A percentile compares a stretch with the other conserved stretches of the same genome.
Evolutionary conservation across 1,140 invertebrate species (phyloP).

Genomic region (Eulimnadia texana): DNA sequence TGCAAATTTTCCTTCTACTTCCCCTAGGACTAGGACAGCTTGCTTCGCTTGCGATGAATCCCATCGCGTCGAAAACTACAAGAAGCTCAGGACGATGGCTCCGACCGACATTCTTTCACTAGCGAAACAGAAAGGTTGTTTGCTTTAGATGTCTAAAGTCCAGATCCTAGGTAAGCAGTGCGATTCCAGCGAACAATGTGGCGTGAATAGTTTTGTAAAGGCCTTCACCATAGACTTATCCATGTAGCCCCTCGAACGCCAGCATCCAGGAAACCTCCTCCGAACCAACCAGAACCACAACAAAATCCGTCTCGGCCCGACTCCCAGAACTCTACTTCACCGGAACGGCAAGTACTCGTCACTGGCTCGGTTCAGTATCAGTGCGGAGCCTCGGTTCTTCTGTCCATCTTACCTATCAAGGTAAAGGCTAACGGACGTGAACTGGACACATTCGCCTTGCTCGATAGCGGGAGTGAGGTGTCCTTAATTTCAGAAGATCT

Average conservation of each 20-base stretch:
- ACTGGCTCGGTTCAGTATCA: not conserved
- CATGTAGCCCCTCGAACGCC: not conserved
- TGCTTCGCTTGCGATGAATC: not conserved
- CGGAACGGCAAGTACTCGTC: not conserved
- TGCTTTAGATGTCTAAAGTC: not conserved
- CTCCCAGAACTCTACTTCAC: not conserved
- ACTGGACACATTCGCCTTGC: not conserved
- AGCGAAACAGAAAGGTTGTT: not conserved
- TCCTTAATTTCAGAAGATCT: not conserved
- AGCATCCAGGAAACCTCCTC: not conserved
- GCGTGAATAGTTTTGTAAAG: not conserved
- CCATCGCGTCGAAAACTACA: not conserved
- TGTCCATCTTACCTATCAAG: not conserved
- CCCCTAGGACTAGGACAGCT: not conserved
- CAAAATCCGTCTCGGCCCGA: not conserved
- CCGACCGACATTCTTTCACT: not conserved
- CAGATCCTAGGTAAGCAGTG: not conserved
- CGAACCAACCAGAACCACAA: not conserved
- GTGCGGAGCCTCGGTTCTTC: not conserved
- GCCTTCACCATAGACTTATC: not conserved
- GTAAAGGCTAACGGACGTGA: not conserved
- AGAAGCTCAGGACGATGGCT: constrained; percentile 1
- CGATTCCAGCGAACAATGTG: not conserved
- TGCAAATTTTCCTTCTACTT: not conserved
- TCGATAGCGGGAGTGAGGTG: not conserved